These are phyloP conservation scores for Heliconius cydno DNA, from an alignment of 2,888 invertebrate genomes.

Conservation along the genomic window DNA sequence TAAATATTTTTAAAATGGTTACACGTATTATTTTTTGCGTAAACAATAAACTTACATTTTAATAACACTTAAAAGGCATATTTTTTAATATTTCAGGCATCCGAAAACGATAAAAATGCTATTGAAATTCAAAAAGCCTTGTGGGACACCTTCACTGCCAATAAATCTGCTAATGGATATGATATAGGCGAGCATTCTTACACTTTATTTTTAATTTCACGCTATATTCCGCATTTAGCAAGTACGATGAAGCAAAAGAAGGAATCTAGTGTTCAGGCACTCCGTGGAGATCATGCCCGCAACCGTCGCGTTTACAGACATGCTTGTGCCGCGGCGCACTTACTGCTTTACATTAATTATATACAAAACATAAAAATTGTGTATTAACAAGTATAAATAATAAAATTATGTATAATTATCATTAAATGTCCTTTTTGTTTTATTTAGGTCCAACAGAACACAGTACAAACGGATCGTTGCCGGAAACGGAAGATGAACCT, in stretches of 20 bases:
- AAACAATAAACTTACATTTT: no score
- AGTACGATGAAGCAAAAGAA: not conserved
- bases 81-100: conserved; percentile 57
- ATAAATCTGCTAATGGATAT: conserved; percentile 71
- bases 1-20: no score
- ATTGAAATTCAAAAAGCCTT: conserved; percentile 73
- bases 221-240: not conserved
- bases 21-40: no score
- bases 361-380: no score
- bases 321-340: no score
- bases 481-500: conserved; percentile 62
- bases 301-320: no score
- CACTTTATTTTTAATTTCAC: not conserved
- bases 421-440: no score
- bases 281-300: not conserved
- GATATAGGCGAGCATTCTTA: conserved; percentile 61
- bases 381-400: no score
- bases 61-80: not conserved
- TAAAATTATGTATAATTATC: no score
- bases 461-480: conserved; percentile 55
- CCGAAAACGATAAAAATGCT: conserved; percentile 76
- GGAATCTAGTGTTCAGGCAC: not conserved
- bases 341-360: no score
- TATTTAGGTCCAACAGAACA: conserved; percentile 50
- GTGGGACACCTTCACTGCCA: conserved; percentile 74